A percentile compares a stretch with the other conserved stretches of the same genome.
Evolutionary conservation across 2,113 vertebrate species (phyloP).

Genomic region (Cricetomys ansorgei): DNA sequence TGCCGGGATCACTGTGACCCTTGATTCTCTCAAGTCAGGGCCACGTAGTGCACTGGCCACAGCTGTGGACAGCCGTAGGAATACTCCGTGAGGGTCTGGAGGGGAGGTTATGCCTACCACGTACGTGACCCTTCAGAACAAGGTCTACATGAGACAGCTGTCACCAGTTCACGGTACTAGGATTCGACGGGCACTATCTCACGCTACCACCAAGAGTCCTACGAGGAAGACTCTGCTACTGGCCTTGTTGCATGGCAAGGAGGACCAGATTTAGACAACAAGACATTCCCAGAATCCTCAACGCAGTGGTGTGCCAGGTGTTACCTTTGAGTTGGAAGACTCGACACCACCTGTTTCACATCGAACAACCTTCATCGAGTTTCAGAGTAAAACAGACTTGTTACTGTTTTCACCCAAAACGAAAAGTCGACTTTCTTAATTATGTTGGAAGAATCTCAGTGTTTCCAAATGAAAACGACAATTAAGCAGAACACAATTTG

Average conservation of each 20-base stretch:
- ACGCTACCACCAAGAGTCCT: rapidly evolving
- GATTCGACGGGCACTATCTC: rapidly evolving
- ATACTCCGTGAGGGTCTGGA: neutral
- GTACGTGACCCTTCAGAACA: neutral
- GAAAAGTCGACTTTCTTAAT: slow-evolving; percentile 47
- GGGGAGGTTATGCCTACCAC: neutral
- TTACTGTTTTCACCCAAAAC: slow-evolving; percentile 36
- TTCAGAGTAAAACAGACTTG: neutral
- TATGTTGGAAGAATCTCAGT: neutral
- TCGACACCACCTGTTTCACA: neutral
- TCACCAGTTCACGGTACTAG: rapidly evolving
- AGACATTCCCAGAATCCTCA: neutral
- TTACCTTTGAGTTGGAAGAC: neutral
- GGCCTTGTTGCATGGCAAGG: too few relatives aligned
- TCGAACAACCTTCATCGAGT: neutral
- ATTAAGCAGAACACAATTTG: neutral
- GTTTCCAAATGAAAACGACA: slow-evolving; percentile 45
- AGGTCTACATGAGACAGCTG: neutral
- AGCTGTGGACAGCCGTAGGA: rapidly evolving
- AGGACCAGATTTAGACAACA: neutral
- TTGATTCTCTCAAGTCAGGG: neutral
- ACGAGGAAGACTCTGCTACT: rapidly evolving
- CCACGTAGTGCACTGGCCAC: neutral
- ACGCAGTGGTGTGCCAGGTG: rapidly evolving
- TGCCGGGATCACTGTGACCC: too few relatives aligned